Base-by-base conservation (phyloP, 2,113 vertebrate species). In the Elephas maximus region DNA sequence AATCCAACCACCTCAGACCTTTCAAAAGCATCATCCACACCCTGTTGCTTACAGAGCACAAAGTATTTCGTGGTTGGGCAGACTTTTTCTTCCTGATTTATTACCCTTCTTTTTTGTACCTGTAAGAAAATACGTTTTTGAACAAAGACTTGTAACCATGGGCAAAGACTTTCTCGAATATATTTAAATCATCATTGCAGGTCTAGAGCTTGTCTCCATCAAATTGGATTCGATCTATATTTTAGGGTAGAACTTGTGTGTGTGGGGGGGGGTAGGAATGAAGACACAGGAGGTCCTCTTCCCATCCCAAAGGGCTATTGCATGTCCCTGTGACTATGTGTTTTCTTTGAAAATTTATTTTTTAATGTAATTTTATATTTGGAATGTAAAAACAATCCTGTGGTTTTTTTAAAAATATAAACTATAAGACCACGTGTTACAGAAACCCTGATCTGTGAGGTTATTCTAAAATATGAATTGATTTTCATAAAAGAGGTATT, bases 71-170 rank as follows among this genome's bases (percentile, higher is more conserved):
- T 89, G 69, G 10, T 41, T 67, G 23, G 63, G 48, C 14, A 95
- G 85, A 65, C 63, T 41, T 95, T 95, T 94, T 67, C 62, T 93
- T 95, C 85, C 69, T 93, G 71, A 93, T 21, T 65, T 84, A 91
- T 85, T 60, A 76, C 74, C 8, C 21, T 77, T 69, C 44, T 62
- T 76, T 96, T 85, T 80, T 76, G 11, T 44, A 86, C 26, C 51
- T 84, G 12, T 3, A 96, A n/a, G 60, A 94, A 97, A 96, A 88
- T 33, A 57, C 11, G 78, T 33, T 95, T 95, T 83, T 87, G 26
- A 94, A 76, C 14, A 93, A 84, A 94, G 53, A 53, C 85, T 95
- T 92, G 78, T 62, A 77, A 92, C 48, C 78, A 67, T 24, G 26
- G 89, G 44, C 23, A 48, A 93, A 84, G 48, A 28, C 45, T 87